Percentiles rank a stretch among this genome's conserved stretches.
Evolutionary conservation across 2,113 vertebrate genomes (phyloP).

Genomic region (Prunella fulvescens): DNA sequence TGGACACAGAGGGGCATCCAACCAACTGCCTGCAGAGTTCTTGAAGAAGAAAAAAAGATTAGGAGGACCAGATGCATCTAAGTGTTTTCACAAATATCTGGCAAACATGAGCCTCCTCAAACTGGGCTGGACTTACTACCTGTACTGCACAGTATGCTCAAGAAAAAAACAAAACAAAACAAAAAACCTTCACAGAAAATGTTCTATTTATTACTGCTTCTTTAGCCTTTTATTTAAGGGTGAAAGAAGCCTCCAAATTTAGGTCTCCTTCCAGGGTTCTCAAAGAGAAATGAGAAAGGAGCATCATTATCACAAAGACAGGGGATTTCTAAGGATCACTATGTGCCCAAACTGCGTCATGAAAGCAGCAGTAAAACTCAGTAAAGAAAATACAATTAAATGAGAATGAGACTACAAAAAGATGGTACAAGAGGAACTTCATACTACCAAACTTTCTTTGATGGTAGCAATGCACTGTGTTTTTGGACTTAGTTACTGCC

Average conservation of each 20-base stretch:
- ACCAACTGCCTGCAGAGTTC: background rate
- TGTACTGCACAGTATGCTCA: background rate
- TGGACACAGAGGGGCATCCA: background rate
- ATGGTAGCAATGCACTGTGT: background rate
- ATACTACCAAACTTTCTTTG: background rate
- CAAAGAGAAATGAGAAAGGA: background rate
- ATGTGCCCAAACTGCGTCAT: background rate
- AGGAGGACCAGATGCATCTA: background rate
- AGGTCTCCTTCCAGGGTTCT: background rate
- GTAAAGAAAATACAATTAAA: background rate
- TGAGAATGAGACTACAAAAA: background rate
- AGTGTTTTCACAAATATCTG: background rate
- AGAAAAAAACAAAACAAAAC: background rate
- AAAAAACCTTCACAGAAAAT: background rate
- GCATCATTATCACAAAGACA: background rate
- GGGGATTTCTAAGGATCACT: background rate
- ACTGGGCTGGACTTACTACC: background rate
- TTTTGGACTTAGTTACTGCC: background rate
- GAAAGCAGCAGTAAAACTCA: background rate
- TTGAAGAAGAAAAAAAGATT: background rate
- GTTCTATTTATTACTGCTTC: background rate
- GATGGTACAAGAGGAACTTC: background rate
- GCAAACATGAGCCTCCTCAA: background rate
- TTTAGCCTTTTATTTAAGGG: background rate
- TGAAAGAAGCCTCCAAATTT: background rate